A percentile compares a stretch with the other conserved stretches of the same genome.
Evolutionary conservation across 2,888 invertebrate species (phyloP).

Genomic region (Andrena chrysosceles): DNA sequence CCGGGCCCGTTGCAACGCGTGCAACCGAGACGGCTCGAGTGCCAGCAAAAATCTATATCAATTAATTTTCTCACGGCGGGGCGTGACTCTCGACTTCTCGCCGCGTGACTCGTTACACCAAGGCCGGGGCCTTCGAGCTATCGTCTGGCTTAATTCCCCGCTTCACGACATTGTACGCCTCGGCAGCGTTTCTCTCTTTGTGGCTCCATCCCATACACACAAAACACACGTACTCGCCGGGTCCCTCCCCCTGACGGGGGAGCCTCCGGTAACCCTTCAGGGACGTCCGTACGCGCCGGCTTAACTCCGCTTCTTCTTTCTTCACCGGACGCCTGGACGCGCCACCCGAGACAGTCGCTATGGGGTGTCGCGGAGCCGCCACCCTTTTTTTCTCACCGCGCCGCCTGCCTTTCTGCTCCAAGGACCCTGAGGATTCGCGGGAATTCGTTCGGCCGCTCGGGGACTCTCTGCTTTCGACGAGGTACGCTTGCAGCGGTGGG

Average conservation of each 20-base stretch:
- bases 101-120: conserved; percentile 68
- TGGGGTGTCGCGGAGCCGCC: conserved; percentile 37
- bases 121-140: conserved; percentile 66
- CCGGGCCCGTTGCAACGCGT: conserved; percentile 12
- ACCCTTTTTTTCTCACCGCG: neutral
- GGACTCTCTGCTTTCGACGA: neutral
- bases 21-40: conserved; percentile 21
- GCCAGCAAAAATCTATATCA: conserved; percentile 69
- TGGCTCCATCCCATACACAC: conserved; percentile 5
- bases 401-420: neutral
- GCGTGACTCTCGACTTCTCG: conserved; percentile 66
- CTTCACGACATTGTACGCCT: conserved; percentile 35
- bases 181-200: conserved; percentile 30
- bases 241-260: conserved; percentile 21
- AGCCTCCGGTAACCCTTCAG: conserved; percentile 37
- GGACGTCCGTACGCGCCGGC: conserved; percentile 34
- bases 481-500: no score
- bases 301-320: conserved; percentile 14
- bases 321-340: conserved; percentile 32
- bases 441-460: neutral
- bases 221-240: neutral
- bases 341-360: conserved; percentile 36
- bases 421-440: neutral
- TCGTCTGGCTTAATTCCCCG: conserved; percentile 64
- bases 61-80: conserved; percentile 73